Conservation (phyloP, 2,888 invertebrate species). For the Lasioglossum figueresi region DNA sequence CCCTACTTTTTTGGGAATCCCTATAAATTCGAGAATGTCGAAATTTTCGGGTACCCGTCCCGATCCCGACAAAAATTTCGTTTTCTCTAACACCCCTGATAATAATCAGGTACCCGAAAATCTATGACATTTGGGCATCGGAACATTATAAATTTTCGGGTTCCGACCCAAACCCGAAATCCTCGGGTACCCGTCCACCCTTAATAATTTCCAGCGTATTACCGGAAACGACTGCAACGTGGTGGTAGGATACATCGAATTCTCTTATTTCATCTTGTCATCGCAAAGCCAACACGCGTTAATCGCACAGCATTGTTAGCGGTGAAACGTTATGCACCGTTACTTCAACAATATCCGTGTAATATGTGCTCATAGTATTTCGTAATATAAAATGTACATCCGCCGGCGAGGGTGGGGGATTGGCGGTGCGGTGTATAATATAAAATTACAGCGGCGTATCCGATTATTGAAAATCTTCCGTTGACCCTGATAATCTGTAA, state of each 20-base stretch:
- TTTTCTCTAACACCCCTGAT: no score
- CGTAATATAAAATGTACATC: neutral
- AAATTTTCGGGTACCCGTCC: no score
- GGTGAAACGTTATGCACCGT: constrained; percentile 19
- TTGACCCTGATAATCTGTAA: constrained; percentile 24
- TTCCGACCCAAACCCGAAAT: no score
- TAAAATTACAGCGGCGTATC: constrained; percentile 29
- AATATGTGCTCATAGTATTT: constrained; percentile 16
- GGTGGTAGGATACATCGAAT: constrained; percentile 23
- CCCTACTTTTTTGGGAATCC: no score
- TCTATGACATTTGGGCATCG: no score
- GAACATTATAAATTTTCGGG: no score
- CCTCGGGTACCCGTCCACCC: no score
- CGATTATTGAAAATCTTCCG: constrained; percentile 37
- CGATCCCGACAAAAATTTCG: no score
- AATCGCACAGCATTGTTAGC: constrained; percentile 33
- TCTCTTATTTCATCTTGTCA: constrained; percentile 47
- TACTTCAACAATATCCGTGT: constrained; percentile 33
- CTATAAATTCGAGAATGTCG: no score
- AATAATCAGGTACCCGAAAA: no score
- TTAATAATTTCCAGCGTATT: neutral
- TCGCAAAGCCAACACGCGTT: constrained; percentile 19
- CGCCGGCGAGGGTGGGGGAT: neutral
- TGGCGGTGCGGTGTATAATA: neutral
- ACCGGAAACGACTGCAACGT: neutral